Conservation (phyloP, 2,113 vertebrate species). For the Chlorodrepanis virens region DNA sequence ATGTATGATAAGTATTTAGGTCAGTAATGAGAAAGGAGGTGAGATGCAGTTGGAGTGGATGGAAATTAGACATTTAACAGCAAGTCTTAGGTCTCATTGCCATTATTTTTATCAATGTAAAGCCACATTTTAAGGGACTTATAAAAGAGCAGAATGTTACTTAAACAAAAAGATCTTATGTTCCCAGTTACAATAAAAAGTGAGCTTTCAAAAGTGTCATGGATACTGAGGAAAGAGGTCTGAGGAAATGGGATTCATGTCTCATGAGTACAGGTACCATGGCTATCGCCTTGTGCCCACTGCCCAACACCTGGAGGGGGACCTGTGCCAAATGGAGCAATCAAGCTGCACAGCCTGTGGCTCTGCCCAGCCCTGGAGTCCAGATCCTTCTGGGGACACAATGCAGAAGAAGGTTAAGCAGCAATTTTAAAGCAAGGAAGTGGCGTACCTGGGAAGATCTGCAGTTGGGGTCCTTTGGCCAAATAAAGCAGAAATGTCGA, state of each 20-base stretch:
- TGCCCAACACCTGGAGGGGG: not conserved
- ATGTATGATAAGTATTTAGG: not conserved
- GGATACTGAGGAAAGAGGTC: not conserved
- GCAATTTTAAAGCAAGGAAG: not conserved
- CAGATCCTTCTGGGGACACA: not conserved
- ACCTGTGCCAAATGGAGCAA: accelerated
- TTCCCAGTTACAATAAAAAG: not conserved
- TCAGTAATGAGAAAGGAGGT: not conserved
- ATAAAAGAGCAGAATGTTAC: not conserved
- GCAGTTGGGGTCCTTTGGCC: not conserved
- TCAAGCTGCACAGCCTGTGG: not conserved
- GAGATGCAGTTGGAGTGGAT: not conserved
- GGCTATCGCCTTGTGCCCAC: accelerated
- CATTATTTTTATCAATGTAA: not conserved
- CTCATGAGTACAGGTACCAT: not conserved
- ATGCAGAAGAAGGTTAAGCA: not conserved
- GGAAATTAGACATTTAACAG: not conserved
- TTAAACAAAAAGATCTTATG: not conserved
- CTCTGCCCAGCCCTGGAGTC: not conserved
- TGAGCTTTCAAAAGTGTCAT: not conserved
- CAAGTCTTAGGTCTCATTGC: not conserved
- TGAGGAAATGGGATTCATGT: not conserved
- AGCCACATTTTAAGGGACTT: not conserved
- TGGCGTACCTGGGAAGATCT: not conserved
- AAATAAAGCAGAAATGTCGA: not conserved